Evolutionary conservation across 2,113 vertebrate genomes (phyloP), one percentile per base, ranked within the genome.

Genomic region (Sinocyclocheilus anshuiensis): DNA sequence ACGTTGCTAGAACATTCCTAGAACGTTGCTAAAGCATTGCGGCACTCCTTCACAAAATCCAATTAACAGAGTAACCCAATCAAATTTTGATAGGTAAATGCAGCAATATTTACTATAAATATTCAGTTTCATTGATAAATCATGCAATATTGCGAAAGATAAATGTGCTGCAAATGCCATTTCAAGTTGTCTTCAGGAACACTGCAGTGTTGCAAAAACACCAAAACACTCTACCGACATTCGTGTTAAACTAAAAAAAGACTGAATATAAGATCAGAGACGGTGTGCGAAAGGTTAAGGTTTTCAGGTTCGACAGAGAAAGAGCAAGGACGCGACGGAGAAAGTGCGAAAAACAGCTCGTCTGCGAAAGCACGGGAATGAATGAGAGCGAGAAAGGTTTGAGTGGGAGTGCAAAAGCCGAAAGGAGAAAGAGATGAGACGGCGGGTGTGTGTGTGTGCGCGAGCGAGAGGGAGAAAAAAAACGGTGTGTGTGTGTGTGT

Each of bases 281-380:
- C 36, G n/a, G 79, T 3, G 8, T 75, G 77, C 78, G 84, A 89
- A 84, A 84, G 85, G 87, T 90, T 89, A 90, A 86, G 83, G 75
- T 81, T 85, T 85, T 86, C 78, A 55, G 79, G 71, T 67, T 42
- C 42, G 48, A 65, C 15, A 81, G 82, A 81, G 81, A 86, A 76
- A 86, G 79, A 75, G 63, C 67, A 75, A 86, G 79, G 79, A 76
- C 71, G 24, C 69, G 42, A 59, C 15, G 55, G 55, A 88, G 36
- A 57, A 63, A 71, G 48, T 7, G 72, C 1, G 36, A 74, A 39
- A 67, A 26, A 65, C 36, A 67, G 24, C n/a, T 0, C 1, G 63
- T 29, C 18, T 22, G 26, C 0, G 50, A 59, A 57, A 80, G 77
- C 22, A 80, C 75, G 57, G 16, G 83, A 77, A 50, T 82, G 72